Percentiles rank a stretch among this genome's conserved stretches.
These are phyloP conservation scores for Pachycephus smyrnensis DNA, from an alignment of 2,888 invertebrate species.

Conservation along the genomic window DNA sequence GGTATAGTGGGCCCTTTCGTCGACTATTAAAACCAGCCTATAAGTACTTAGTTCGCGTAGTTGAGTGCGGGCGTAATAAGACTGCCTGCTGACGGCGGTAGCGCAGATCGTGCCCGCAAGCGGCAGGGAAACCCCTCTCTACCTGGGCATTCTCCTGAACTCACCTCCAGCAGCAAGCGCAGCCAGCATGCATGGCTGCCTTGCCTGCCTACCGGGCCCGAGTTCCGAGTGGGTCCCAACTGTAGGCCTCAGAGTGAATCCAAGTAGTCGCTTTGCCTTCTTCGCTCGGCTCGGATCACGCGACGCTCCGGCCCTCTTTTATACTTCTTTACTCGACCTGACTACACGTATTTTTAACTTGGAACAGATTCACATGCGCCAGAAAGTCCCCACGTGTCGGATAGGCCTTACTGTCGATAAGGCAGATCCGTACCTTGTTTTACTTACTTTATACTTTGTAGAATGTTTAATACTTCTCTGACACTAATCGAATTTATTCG, in stretches of 20 bases:
- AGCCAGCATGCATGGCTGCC: constrained; percentile 30
- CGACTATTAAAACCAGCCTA: constrained; percentile 24
- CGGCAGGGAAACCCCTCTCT: constrained; percentile 30
- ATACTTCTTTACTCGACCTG: too few relatives aligned
- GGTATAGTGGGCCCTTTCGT: constrained; percentile 1
- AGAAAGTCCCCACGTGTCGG: constrained; percentile 39
- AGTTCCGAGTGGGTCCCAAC: constrained; percentile 8
- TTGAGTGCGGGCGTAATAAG: constrained; percentile 60
- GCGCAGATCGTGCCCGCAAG: constrained; percentile 46
- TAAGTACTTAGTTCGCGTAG: constrained; percentile 54
- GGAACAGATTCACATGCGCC: too few relatives aligned
- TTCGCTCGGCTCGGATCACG: constrained; percentile 1
- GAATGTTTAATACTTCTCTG: too few relatives aligned
- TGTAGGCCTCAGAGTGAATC: background rate
- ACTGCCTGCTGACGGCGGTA: constrained; percentile 54
- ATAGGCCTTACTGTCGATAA: constrained; percentile 4
- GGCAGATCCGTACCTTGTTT: background rate
- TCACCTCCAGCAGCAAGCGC: constrained; percentile 19
- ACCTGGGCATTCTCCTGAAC: background rate
- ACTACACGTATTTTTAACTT: too few relatives aligned
- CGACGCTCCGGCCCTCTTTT: background rate
- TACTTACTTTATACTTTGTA: too few relatives aligned
- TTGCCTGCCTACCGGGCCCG: constrained; percentile 34
- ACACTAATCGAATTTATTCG: too few relatives aligned
- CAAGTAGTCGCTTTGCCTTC: constrained; percentile 6